Conservation (phyloP, 2,113 vertebrate genomes). For the Platanista minor region DNA sequence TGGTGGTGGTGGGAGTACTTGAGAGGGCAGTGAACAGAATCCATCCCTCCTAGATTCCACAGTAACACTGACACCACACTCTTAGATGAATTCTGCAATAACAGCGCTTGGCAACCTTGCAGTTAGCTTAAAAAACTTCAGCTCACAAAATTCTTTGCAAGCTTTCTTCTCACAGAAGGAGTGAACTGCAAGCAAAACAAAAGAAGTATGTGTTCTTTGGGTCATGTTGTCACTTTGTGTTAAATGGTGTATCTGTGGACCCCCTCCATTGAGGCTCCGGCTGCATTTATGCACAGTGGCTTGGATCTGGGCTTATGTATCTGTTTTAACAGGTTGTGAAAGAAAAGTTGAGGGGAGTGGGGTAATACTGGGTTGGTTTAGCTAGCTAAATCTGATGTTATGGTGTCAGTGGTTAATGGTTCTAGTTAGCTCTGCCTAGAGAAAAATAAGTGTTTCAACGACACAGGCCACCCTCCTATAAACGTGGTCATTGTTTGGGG, state of each 20-base stretch:
- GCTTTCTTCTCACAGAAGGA: neutral
- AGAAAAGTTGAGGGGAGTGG: neutral
- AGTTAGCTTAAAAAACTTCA: neutral
- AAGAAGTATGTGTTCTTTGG: neutral
- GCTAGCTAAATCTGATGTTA: neutral
- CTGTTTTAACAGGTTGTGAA: slow-evolving; percentile 9
- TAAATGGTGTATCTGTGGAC: neutral
- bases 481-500: neutral
- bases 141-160: neutral
- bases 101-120: neutral
- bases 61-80: neutral
- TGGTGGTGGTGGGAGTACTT: neutral
- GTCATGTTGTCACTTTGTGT: neutral
- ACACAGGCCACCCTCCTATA: neutral
- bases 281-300: neutral
- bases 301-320: neutral
- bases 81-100: slow-evolving; percentile 8
- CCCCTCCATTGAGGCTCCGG: neutral
- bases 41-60: neutral
- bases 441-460: neutral
- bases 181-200: neutral
- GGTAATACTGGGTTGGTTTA: neutral
- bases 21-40: neutral
- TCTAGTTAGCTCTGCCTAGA: slow-evolving; percentile 12
- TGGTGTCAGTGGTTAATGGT: neutral